Evolutionary conservation across 1,140 invertebrate genomes (phyloP).

Genomic region (Odontomachus brunneus): DNA sequence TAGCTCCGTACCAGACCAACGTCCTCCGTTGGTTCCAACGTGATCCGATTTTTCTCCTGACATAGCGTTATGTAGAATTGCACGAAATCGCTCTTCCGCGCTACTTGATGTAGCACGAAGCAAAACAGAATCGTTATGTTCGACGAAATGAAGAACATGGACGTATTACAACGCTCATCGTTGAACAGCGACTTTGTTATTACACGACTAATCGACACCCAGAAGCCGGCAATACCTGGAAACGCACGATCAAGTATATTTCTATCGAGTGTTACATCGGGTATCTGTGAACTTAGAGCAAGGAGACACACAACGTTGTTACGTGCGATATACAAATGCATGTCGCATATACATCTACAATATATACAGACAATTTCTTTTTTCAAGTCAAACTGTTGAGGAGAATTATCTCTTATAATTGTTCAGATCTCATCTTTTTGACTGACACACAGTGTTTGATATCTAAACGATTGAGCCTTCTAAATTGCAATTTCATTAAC

Average conservation of each 20-base stretch:
- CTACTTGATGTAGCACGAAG: constrained; percentile 90
- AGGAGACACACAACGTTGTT: not conserved
- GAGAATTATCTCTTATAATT: not conserved
- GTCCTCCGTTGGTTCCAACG: constrained; percentile 92
- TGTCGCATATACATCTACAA: not conserved
- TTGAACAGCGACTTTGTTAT: constrained; percentile 91
- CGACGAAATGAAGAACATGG: constrained; percentile 93
- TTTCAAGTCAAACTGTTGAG: not conserved
- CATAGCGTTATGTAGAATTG: constrained; percentile 93
- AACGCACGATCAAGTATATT: not conserved
- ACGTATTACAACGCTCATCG: constrained; percentile 92
- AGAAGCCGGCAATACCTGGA: constrained; percentile 93
- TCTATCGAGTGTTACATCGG: not conserved
- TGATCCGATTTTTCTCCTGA: constrained; percentile 90
- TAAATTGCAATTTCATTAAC: constrained; percentile 16
- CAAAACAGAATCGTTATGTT: constrained; percentile 91
- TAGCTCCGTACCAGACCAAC: constrained; percentile 88
- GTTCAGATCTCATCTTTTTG: not conserved
- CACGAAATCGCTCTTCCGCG: constrained; percentile 92
- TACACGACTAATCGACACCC: constrained; percentile 93
- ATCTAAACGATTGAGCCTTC: not conserved
- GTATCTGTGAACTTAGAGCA: not conserved
- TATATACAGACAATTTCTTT: not conserved
- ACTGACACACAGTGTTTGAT: too few relatives aligned
- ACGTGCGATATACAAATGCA: not conserved